These are phyloP conservation scores for Chlorodrepanis virens DNA, from an alignment of 2,113 vertebrate species.

Conservation along the genomic window DNA sequence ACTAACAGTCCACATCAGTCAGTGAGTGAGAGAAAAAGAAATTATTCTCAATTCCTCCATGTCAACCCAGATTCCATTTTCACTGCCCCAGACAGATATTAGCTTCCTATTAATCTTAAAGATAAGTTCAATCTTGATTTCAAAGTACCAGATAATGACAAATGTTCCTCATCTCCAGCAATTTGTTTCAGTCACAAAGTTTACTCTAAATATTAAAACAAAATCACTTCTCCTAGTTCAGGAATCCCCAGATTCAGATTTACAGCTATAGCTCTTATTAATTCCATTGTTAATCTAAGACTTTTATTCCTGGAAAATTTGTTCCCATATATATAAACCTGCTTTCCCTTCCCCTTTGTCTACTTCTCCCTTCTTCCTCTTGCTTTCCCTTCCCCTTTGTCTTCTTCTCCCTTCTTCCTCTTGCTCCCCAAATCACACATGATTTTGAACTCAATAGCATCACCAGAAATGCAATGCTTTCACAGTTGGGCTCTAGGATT, in stretches of 20 bases:
- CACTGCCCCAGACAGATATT: not conserved
- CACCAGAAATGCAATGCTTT: not conserved
- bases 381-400: no score
- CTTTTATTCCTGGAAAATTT: not conserved
- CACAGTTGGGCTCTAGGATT: not conserved
- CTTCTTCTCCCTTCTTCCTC: not conserved
- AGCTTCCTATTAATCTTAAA: not conserved
- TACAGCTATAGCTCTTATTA: not conserved
- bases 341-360: not conserved
- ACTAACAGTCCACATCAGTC: not conserved
- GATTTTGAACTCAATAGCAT: not conserved
- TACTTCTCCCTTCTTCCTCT: not conserved
- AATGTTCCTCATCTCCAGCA: not conserved
- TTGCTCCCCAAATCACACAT: not conserved
- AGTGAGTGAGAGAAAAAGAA: not conserved
- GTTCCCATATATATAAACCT: not conserved
- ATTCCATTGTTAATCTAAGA: not conserved
- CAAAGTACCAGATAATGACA: not conserved
- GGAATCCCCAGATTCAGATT: not conserved
- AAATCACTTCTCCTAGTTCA: not conserved
- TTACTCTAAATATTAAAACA: not conserved
- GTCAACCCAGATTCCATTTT: not conserved
- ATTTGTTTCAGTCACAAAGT: not conserved
- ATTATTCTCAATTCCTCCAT: not conserved
- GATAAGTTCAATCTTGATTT: not conserved